Evolutionary conservation across 2,113 vertebrate genomes (phyloP), one percentile per base, ranked within the genome.

Genomic region (Anser cygnoides): DNA sequence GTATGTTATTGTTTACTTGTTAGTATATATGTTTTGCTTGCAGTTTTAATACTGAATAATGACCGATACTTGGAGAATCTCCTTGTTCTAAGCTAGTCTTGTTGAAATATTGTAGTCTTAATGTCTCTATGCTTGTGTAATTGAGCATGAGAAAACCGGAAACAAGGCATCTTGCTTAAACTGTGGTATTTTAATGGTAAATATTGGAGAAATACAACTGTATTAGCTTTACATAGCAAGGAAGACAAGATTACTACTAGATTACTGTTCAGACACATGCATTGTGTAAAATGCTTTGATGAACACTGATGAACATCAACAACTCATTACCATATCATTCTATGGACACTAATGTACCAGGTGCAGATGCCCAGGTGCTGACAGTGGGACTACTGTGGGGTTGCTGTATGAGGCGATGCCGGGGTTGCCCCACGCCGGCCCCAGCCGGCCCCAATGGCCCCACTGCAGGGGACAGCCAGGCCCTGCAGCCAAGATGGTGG

Each of bases 301-400:
- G 62, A 80, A 61, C 46, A 49, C 23, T 62, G 29, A 39, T 61
- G 26, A 67, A 68, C 17, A 18, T 46, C 55, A 80, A 54, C 5
- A 54, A 67, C 33, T 28, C 13, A 52, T 50, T 78, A 54, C 10
- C 28, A 7, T 50, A 37, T 44, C 33, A 21, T 46, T 66, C 16
- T 46, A 10, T 3, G 3, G 52, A 35, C 21, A 23, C 7, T 46
- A 31, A 61, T 4, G 4, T 13, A 16, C 1, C 2, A 2, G 9
- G 9, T 23, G 18, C 1, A 0, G n/a, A 4, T 55, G 14, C 9
- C 23, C 13, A 4, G 22, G 35, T 1, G 3, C 17, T 70, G 15
- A 2, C 18, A 12, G 23, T 23, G 39, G 31, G 20, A 21, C 46
- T 49, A 49, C 46, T 20, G 46, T 49, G 46, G 20, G 46, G 46